phyloP scores from a whole-genome alignment of 2,888 invertebrate genomes.

The Dascillus cervinus region DNA sequence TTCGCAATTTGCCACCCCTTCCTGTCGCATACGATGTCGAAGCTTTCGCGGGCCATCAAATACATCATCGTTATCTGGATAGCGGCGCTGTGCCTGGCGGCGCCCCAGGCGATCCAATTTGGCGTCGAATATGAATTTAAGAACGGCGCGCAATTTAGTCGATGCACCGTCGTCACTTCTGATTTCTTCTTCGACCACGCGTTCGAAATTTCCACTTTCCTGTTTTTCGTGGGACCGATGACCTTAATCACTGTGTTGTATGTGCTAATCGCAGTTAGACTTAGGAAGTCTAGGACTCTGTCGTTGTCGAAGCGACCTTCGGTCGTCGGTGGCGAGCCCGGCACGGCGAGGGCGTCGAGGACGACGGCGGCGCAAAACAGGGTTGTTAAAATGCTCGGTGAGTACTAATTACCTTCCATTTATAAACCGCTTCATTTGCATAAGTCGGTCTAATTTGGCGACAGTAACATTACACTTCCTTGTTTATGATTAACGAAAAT shows the following conservation, averaged over 20 bases:
- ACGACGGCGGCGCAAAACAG: constrained; percentile 38
- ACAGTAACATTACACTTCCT: no score
- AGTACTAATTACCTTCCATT: constrained; percentile 36
- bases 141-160: constrained; percentile 27
- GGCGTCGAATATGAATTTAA: constrained; percentile 38
- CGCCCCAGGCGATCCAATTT: constrained; percentile 59
- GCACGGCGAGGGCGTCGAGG: constrained; percentile 20
- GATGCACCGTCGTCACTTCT: constrained; percentile 47
- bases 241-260: constrained; percentile 77
- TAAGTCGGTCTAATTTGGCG: not conserved
- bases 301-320: constrained; percentile 8
- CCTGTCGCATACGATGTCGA: constrained; percentile 75
- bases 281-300: constrained; percentile 51
- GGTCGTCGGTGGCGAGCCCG: constrained; percentile 3
- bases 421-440: not conserved
- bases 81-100: constrained; percentile 61
- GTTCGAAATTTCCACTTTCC: constrained; percentile 70
- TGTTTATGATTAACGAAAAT: no score
- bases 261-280: constrained; percentile 64
- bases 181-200: constrained; percentile 54
- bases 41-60: constrained; percentile 73
- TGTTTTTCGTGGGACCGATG: constrained; percentile 85
- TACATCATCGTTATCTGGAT: constrained; percentile 78
- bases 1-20: constrained; percentile 65
- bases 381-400: constrained; percentile 76